Evolutionary conservation across 2,113 vertebrate genomes (phyloP).

Genomic region (Hiodon alosoides): DNA sequence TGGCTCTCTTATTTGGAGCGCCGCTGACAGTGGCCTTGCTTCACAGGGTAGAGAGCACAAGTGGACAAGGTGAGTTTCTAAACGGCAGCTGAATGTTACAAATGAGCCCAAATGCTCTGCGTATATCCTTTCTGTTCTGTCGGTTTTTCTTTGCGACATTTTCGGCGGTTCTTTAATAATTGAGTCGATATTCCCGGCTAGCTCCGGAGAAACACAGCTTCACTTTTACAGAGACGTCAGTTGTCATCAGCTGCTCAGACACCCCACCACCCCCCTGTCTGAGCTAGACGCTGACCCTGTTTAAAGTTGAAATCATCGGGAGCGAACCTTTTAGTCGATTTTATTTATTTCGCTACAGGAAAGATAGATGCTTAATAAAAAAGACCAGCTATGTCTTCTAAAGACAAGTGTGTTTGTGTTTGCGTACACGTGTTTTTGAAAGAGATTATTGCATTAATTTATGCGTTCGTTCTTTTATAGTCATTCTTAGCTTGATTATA

Average conservation of each 20-base stretch:
- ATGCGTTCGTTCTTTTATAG: no score
- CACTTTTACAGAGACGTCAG: constrained; percentile 50
- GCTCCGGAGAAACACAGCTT: constrained; percentile 45
- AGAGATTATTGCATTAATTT: no score
- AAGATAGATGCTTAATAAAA: no score
- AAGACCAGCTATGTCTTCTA: no score
- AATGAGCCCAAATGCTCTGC: no score
- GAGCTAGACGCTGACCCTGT: constrained; percentile 25
- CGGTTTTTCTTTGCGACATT: constrained; percentile 30
- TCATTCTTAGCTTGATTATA: no score
- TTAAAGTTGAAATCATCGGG: constrained; percentile 29
- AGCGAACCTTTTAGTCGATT: not conserved
- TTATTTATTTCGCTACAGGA: no score
- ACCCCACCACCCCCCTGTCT: constrained; percentile 23
- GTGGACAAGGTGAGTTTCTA: no score
- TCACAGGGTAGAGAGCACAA: no score
- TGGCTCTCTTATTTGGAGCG: no score
- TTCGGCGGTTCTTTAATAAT: constrained; percentile 47
- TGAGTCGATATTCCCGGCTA: constrained; percentile 36
- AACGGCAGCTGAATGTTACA: no score
- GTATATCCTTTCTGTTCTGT: constrained; percentile 30
- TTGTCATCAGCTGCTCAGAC: constrained; percentile 43
- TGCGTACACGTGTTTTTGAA: not conserved
- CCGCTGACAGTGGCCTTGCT: no score
- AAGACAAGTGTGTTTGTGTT: not conserved